phyloP scores from a whole-genome alignment of 2,797 vertebrate species.

The Argyrosomus regius region DNA sequence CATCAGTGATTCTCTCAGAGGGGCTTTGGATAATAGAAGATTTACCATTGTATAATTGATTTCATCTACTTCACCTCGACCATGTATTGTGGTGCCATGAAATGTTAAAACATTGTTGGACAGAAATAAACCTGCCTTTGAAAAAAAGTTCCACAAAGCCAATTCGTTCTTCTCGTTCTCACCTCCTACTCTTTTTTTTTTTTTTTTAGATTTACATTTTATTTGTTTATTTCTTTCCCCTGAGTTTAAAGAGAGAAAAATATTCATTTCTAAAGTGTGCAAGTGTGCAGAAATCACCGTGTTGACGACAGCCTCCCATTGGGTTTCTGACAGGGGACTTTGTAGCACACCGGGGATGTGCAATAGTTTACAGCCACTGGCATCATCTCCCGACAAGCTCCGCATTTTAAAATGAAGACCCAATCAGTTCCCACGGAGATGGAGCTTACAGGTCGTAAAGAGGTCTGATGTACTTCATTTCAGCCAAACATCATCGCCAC shows the following conservation, averaged over 20 bases:
- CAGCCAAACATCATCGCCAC: not conserved
- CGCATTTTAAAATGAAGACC: conserved; percentile 69
- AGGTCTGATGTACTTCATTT: conserved; percentile 62
- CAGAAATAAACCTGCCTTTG: conserved; percentile 41
- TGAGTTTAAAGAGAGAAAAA: conserved; percentile 62
- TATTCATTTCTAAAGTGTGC: conserved; percentile 60
- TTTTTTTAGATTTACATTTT: conserved; percentile 67
- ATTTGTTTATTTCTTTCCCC: conserved; percentile 66
- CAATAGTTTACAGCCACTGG: conserved; percentile 70
- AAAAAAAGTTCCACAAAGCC: conserved; percentile 40
- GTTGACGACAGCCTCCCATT: conserved; percentile 61
- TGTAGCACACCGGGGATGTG: conserved; percentile 60
- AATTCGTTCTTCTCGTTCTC: conserved; percentile 39
- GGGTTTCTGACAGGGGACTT: conserved; percentile 65
- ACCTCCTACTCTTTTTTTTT: conserved; percentile 26
- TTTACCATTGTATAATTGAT: conserved; percentile 63
- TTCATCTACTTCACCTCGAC: conserved; percentile 39
- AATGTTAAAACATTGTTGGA: conserved; percentile 55
- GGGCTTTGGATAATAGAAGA: conserved; percentile 52
- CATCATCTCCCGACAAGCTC: conserved; percentile 60
- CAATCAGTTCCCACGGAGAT: conserved; percentile 60
- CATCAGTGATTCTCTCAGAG: conserved; percentile 41
- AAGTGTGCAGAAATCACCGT: conserved; percentile 52
- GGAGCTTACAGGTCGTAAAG: conserved; percentile 56
- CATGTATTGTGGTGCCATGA: conserved; percentile 43